phyloP scores from a whole-genome alignment of 2,113 vertebrate genomes.

The Philantomba maxwellii region DNA sequence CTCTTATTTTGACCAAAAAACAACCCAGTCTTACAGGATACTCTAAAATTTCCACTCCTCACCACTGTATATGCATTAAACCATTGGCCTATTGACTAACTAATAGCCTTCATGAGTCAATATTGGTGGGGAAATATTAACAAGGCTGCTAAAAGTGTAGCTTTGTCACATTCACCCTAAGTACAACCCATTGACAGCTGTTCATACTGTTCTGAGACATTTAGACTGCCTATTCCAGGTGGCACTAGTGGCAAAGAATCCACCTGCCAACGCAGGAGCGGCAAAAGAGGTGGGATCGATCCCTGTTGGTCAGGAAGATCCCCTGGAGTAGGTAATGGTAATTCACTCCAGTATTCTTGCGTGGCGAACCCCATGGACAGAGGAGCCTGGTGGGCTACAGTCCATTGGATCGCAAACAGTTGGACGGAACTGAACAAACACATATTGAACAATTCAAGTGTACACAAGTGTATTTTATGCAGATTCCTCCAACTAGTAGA shows the following conservation, averaged over 20 bases:
- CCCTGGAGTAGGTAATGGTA: background rate
- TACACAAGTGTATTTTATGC: too few relatives aligned
- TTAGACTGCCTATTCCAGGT: background rate
- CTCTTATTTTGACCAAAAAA: background rate
- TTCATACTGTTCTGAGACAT: background rate
- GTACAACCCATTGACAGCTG: background rate
- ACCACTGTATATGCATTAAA: background rate
- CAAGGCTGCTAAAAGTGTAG: background rate
- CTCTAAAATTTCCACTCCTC: background rate
- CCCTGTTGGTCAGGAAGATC: background rate
- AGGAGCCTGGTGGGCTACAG: too few relatives aligned
- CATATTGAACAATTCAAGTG: too few relatives aligned
- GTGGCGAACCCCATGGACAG: too few relatives aligned
- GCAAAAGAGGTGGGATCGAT: background rate
- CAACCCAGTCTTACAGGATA: background rate
- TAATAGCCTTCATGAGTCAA: background rate
- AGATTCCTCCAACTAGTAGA: accelerated
- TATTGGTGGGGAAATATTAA: background rate
- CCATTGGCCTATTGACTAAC: background rate
- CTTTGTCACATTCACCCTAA: background rate
- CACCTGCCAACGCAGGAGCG: background rate
- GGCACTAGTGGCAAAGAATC: background rate
- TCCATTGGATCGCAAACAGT: too few relatives aligned
- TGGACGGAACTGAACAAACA: accelerated
- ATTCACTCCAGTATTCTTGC: too few relatives aligned